Evolutionary conservation across 2,888 invertebrate genomes (phyloP).

Genomic region (Thelaira solivaga): DNA sequence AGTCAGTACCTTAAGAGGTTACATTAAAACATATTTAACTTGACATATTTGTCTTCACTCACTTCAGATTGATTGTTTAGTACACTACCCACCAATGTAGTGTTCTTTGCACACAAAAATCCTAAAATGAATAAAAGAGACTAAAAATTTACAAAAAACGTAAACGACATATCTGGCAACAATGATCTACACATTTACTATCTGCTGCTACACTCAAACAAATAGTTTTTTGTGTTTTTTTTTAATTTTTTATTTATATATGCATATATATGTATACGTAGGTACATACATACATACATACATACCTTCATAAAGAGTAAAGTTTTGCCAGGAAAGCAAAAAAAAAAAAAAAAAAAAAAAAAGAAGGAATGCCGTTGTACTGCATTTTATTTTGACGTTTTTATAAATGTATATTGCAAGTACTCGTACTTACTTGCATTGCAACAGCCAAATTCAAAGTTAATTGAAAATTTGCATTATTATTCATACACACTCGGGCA

Average conservation of each 20-base stretch:
- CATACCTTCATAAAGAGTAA: no score
- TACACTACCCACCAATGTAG: no score
- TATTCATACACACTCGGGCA: not conserved
- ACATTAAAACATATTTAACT: no score
- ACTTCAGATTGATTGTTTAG: no score
- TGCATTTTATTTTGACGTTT: slow-evolving; percentile 60
- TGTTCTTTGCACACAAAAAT: no score
- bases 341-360: slow-evolving; percentile 33
- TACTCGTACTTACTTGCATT: not conserved
- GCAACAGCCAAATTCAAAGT: slow-evolving; percentile 7
- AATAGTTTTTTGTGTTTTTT: not conserved
- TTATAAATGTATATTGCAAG: slow-evolving; percentile 33
- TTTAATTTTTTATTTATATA: not conserved
- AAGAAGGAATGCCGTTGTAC: slow-evolving; percentile 55
- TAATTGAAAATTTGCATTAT: slow-evolving; percentile 49
- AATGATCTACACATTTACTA: slow-evolving; percentile 19
- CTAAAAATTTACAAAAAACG: no score
- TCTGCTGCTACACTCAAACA: slow-evolving; percentile 14
- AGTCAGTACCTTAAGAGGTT: no score
- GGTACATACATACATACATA: no score
- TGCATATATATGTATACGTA: no score
- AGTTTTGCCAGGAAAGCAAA: slow-evolving; percentile 16
- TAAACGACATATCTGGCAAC: no score
- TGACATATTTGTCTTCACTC: no score
- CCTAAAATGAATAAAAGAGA: no score